Conservation (phyloP, 2,888 invertebrate species). For the Brachynemurus nebulosus region DNA sequence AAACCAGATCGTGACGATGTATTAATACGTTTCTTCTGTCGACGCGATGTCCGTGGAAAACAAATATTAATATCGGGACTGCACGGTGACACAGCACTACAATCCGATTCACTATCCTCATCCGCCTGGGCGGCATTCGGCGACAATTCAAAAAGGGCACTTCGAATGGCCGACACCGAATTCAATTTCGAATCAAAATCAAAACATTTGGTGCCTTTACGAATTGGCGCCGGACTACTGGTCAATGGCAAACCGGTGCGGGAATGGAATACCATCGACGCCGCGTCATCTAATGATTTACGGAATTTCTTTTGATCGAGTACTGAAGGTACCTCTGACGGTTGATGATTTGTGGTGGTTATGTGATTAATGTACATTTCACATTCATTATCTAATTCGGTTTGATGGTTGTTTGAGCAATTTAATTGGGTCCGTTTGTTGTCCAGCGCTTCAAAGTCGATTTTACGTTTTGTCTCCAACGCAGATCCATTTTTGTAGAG, state of each 20-base stretch:
- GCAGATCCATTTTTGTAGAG: constrained; percentile 1
- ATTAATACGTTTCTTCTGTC: constrained; percentile 26
- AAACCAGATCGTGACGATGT: constrained; percentile 29
- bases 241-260: constrained; percentile 70
- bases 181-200: constrained; percentile 72
- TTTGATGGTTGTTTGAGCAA: background rate
- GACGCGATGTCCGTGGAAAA: constrained; percentile 22
- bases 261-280: constrained; percentile 71
- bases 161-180: constrained; percentile 66
- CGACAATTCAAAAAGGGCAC: constrained; percentile 48
- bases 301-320: constrained; percentile 59
- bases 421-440: background rate
- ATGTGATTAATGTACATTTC: constrained; percentile 30
- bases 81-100: constrained; percentile 32
- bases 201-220: constrained; percentile 63
- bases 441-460: constrained; percentile 2
- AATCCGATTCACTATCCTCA: constrained; percentile 36
- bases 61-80: constrained; percentile 28
- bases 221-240: constrained; percentile 73
- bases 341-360: constrained; percentile 35
- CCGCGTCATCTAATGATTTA: constrained; percentile 60
- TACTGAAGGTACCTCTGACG: constrained; percentile 45
- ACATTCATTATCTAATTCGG: constrained; percentile 34
- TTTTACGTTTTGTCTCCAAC: constrained; percentile 6
- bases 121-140: constrained; percentile 32